A percentile compares a stretch with the other conserved stretches of the same genome.
Evolutionary conservation across 2,888 invertebrate genomes (phyloP).

Genomic region (Drosophila barbarae): DNA sequence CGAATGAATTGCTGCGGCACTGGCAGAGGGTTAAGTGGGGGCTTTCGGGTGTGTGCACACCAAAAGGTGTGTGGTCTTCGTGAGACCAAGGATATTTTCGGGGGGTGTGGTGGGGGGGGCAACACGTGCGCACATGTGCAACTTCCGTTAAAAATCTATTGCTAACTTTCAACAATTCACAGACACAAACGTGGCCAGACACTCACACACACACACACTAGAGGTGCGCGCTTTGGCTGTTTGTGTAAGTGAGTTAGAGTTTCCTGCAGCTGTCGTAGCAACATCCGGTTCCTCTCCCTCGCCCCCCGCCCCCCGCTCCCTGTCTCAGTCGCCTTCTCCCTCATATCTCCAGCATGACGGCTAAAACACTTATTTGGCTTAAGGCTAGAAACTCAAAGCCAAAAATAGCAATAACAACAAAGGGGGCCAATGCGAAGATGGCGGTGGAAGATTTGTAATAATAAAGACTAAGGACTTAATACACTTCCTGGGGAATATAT

Average conservation of each 20-base stretch:
- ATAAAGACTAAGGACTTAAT: constrained; percentile 10
- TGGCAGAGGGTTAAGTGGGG: neutral
- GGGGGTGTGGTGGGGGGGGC: constrained; percentile 5
- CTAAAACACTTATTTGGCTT: constrained; percentile 74
- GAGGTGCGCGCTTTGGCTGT: constrained; percentile 49
- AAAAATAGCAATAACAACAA: constrained; percentile 53
- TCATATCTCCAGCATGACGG: constrained; percentile 54
- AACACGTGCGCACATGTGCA: constrained; percentile 76
- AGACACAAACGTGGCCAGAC: constrained; percentile 47
- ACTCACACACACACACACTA: constrained; percentile 29
- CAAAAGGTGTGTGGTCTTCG: constrained; percentile 21
- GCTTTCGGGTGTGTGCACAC: neutral
- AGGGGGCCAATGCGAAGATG: constrained; percentile 11
- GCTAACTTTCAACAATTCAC: constrained; percentile 72
- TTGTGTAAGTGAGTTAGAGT: constrained; percentile 73
- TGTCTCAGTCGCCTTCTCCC: constrained; percentile 33
- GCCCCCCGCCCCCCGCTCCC: constrained; percentile 27
- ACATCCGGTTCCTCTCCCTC: constrained; percentile 68
- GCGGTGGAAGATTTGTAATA: constrained; percentile 2
- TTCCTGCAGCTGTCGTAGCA: constrained; percentile 74
- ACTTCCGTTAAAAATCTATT: constrained; percentile 76
- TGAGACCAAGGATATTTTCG: constrained; percentile 38
- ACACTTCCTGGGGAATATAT: constrained; percentile 10
- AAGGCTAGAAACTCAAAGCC: constrained; percentile 73
- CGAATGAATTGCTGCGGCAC: constrained; percentile 33